Conservation (phyloP, 2,888 invertebrate species). For the Sympetrum striolatum region DNA sequence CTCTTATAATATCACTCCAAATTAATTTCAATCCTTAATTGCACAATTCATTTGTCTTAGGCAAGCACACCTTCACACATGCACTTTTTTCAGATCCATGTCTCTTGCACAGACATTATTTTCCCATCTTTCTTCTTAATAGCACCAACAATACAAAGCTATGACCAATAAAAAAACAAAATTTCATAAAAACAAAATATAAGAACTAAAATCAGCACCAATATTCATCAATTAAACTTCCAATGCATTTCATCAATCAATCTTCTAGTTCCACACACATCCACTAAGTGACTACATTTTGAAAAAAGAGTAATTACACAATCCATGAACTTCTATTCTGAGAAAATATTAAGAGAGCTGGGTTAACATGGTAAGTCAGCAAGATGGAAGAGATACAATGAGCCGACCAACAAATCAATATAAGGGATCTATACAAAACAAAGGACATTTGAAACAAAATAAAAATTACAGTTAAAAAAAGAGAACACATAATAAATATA, state of each 20-base stretch:
- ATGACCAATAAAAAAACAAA: neutral
- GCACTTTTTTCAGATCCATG: neutral
- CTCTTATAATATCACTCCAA: slow-evolving; percentile 12
- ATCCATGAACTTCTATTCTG: neutral
- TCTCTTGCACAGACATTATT: neutral
- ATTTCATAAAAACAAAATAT: neutral
- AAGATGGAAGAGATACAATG: neutral
- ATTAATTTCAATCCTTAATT: slow-evolving; percentile 28
- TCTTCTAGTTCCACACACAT: neutral
- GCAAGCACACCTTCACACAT: neutral
- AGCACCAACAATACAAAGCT: slow-evolving; percentile 38
- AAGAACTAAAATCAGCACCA: slow-evolving; percentile 18
- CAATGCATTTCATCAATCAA: neutral
- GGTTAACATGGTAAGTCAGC: slow-evolving; percentile 1
- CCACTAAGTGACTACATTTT: neutral
- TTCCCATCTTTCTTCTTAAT: neutral
- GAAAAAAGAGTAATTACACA: neutral
- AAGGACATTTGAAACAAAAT: neutral
- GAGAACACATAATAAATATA: neutral
- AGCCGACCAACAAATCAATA: neutral
- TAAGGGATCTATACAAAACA: neutral
- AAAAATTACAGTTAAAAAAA: neutral
- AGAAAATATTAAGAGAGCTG: neutral
- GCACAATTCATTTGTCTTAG: neutral
- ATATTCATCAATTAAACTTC: neutral